Percentiles rank a stretch among this genome's conserved stretches.
Evolutionary conservation across 1,140 invertebrate genomes (phyloP).

Genomic region (Tetragonula clypearis): DNA sequence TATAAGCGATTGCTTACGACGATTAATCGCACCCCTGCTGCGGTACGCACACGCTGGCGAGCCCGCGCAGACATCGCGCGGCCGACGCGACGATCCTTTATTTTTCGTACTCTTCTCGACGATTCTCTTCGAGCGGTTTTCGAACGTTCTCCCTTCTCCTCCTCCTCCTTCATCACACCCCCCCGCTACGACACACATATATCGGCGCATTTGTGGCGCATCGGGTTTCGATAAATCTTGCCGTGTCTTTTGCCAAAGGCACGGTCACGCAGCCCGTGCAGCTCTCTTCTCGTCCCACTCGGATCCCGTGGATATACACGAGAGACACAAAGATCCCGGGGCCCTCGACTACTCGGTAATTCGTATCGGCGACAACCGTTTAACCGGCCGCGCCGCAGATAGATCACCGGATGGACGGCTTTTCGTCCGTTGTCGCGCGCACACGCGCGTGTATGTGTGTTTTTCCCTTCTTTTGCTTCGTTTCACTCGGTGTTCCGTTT

Average conservation of each 20-base stretch:
- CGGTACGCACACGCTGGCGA: constrained; percentile 40
- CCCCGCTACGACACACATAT: constrained; percentile 51
- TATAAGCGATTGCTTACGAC: constrained; percentile 73
- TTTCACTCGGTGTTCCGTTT: neutral
- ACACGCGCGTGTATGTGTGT: neutral
- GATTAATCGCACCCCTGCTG: constrained; percentile 73
- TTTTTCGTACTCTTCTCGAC: constrained; percentile 60
- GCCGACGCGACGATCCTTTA: constrained; percentile 53
- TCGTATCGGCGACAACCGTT: constrained; percentile 57
- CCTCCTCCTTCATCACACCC: no score
- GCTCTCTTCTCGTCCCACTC: constrained; percentile 44
- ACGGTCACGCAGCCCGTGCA: constrained; percentile 55
- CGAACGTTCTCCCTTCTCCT: constrained; percentile 23
- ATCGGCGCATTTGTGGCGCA: constrained; percentile 59
- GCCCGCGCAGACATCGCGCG: constrained; percentile 20
- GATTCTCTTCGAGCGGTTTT: constrained; percentile 66
- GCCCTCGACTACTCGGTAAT: constrained; percentile 44
- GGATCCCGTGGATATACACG: constrained; percentile 46
- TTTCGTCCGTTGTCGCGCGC: constrained; percentile 26
- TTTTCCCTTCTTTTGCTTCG: neutral
- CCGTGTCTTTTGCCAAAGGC: constrained; percentile 56
- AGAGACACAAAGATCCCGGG: constrained; percentile 55
- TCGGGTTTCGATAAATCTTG: constrained; percentile 68
- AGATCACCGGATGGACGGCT: constrained; percentile 46
- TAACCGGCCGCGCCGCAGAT: constrained; percentile 35